phyloP scores from a whole-genome alignment of 2,113 vertebrate species.

The Dipodomys spectabilis region DNA sequence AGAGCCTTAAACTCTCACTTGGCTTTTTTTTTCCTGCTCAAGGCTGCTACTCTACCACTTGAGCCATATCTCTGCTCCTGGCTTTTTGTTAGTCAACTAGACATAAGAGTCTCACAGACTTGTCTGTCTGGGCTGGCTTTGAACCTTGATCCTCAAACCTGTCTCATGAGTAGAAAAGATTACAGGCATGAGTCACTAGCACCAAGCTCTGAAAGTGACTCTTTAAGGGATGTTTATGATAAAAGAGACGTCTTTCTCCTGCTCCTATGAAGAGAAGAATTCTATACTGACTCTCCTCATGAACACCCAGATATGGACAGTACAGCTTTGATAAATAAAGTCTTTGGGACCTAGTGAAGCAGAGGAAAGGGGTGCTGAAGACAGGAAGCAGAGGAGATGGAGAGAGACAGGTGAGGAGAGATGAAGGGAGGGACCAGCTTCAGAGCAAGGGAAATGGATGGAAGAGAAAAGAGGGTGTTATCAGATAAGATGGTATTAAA shows the following conservation, averaged over 20 bases:
- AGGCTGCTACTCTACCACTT: too few species aligned
- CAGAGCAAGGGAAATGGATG: not conserved
- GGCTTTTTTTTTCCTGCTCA: too few species aligned
- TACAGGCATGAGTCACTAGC: too few species aligned
- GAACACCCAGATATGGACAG: not conserved
- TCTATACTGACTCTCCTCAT: not conserved
- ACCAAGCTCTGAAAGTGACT: too few species aligned
- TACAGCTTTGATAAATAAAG: constrained; percentile 32
- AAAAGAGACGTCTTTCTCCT: not conserved
- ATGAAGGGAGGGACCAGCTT: not conserved
- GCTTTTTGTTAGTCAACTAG: too few species aligned
- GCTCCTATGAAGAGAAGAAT: not conserved
- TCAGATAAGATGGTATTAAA: too few species aligned
- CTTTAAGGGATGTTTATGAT: not conserved
- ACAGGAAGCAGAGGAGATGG: not conserved
- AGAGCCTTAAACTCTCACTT: too few species aligned
- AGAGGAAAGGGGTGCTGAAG: not conserved
- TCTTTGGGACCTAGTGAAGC: not conserved
- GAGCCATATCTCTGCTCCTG: too few species aligned
- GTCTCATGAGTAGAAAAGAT: too few species aligned
- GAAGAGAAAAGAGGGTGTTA: not conserved
- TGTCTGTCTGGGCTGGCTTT: too few species aligned
- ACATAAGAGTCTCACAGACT: too few species aligned
- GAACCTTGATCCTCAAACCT: too few species aligned
- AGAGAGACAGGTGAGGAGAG: not conserved